Percentiles rank a stretch among this genome's conserved stretches.
These are phyloP conservation scores for Ectemnius continuus DNA, from an alignment of 2,888 invertebrate species.

Conservation along the genomic window DNA sequence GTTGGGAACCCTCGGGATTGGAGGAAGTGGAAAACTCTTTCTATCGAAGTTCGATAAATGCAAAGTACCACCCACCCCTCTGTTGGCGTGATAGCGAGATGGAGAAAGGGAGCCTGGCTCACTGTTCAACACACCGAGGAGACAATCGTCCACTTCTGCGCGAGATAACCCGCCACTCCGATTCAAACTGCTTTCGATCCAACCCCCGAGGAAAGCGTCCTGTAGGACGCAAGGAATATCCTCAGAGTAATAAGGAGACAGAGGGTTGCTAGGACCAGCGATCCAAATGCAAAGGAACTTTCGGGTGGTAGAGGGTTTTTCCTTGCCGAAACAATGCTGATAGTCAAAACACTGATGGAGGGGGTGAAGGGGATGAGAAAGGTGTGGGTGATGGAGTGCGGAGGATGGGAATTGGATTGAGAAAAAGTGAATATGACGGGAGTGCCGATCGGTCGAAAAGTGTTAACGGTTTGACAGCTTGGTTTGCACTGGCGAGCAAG, in stretches of 20 bases:
- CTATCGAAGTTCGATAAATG: constrained; percentile 16
- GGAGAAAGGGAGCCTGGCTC: not conserved
- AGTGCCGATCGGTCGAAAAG: constrained; percentile 50
- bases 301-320: not conserved
- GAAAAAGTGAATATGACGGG: not conserved
- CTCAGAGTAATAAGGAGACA: not conserved
- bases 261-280: not conserved
- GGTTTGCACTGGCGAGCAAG: constrained; percentile 69
- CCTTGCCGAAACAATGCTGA: not conserved
- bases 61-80: constrained; percentile 3
- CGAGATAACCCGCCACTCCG: not conserved
- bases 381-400: not conserved
- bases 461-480: constrained; percentile 72
- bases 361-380: not conserved
- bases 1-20: constrained; percentile 16
- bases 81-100: not conserved
- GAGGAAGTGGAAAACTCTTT: constrained; percentile 8
- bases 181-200: too few relatives aligned
- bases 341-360: not conserved
- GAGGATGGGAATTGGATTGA: not conserved
- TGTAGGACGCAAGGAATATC: not conserved
- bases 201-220: not conserved
- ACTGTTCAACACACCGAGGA: not conserved
- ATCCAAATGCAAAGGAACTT: not conserved
- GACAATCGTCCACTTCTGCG: constrained; percentile 3